Base-by-base conservation (phyloP, 2,113 vertebrate species). In the Mus pahari region DNA sequence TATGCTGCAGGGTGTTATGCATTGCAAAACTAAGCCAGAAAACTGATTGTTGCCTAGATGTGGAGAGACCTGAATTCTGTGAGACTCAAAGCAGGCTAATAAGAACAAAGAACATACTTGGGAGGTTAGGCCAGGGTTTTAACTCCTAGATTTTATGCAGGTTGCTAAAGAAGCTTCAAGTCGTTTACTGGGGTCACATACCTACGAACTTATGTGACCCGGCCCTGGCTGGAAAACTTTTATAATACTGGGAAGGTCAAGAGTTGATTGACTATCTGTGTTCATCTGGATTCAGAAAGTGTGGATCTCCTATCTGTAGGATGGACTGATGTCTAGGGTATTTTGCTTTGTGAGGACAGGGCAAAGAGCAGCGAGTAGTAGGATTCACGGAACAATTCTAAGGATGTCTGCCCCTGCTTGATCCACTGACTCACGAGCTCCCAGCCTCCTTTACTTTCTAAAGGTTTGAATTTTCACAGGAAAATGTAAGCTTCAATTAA, bases 11-110 rank as follows among this genome's bases (percentile, higher is more conserved):
- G 55, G n/a, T 83, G 10, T 77, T 74, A 28, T 39, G 42, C 70
- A 45, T 88, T 88, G 36, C 60, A 96, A 81, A 96, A 70, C 91
- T 45, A 84, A 95, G 62, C 22, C 55, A 90, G 75, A 12, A 88
- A 93, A 93, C 22, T 28, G 89, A 12, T 84, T 84, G n/a, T 48
- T 79, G 88, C 36, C 22, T 84, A 13, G 1, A 16, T 70, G 33
- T 71, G 64, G 58, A 50, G 60, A 50, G 36, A 5, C 58, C 84
- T 77, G 58, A 53, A 84, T 81, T 92, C 39, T 73, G 0, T 53
- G 71, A 84, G 96, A 53, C 62, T 26, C 75, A 53, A 82, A 24
- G 92, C 77, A 31, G 22, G 50, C 33, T 31, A 12, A 12, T 48
- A 33, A 31, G 8, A 82, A 55, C 33, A 31, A 73, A 55, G 9